Base-by-base conservation (phyloP, 2,113 vertebrate genomes). In the Theristicus caerulescens region DNA sequence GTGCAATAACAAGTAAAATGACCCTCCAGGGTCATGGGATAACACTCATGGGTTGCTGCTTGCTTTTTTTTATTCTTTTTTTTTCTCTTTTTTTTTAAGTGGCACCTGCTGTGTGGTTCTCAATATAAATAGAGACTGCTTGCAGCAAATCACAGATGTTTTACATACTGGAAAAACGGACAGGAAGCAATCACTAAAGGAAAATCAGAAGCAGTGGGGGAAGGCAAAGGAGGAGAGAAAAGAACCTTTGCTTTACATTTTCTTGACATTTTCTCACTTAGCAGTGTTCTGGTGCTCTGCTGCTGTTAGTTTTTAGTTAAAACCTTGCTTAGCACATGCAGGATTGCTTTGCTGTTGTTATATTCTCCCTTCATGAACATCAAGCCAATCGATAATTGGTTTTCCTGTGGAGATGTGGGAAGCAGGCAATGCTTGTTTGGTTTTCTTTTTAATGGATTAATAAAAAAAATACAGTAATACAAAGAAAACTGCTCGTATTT, bases 61-160 rank as follows among this genome's bases (percentile, higher is more conserved):
- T 67, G 20, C 16, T 36, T n/a, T 71, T 55, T 44, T 32, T 88
- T 82, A 61, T n/a, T 49, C 29, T 38, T 20, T 66, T 52, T 57
- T 22, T 32, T 51, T 38, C 15, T 72, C 54, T 73, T 79, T 93
- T 95, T 95, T 91, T 88, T 76, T 72, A 90, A 93, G 85, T 97
- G 97, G 92, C 97, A 98, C 96, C 97, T 97, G 97, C 97, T 98
- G 95, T 78, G 97, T 95, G 62, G n/a, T 87, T 97, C 82, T 97
- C 88, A 31, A 10, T 87, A 93, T 94, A 97, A 97, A 96, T 74
- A 94, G 89, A 55, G 70, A 89, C 84, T 42, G 62, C 95, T 97
- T 93, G 90, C 85, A 97, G 95, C 94, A 97, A 97, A 97, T 96
- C 96, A 85, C 86, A 95, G 95, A 95, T 97, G 96, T 98, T 97